Evolutionary conservation across 2,113 vertebrate genomes (phyloP).

Genomic region (Isichthys henryi): DNA sequence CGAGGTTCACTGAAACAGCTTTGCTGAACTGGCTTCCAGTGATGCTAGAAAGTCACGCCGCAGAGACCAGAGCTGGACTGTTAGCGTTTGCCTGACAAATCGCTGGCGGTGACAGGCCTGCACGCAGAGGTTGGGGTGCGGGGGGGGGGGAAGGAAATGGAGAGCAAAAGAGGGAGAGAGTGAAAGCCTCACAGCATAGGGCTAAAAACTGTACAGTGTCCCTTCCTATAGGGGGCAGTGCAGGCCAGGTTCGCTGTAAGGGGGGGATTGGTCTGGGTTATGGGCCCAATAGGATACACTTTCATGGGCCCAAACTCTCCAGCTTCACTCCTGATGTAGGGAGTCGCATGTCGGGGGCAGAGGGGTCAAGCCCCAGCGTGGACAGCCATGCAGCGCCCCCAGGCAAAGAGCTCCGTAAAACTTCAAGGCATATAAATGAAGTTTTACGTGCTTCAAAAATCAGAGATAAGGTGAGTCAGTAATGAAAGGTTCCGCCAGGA

Average conservation of each 20-base stretch:
- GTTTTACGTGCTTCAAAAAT: neutral
- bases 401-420: neutral
- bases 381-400: neutral
- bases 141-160: neutral
- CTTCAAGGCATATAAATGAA: neutral
- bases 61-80: neutral
- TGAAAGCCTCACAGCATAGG: neutral
- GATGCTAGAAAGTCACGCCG: neutral
- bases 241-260: neutral
- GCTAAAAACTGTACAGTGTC: neutral
- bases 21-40: neutral
- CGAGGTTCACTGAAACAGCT: neutral
- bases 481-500: neutral
- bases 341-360: neutral
- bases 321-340: neutral
- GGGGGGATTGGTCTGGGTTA: neutral
- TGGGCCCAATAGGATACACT: neutral
- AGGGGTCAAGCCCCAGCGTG: neutral
- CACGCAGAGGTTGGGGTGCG: neutral
- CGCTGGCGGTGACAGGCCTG: neutral
- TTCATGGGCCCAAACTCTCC: neutral
- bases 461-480: neutral
- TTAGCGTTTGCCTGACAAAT: neutral
- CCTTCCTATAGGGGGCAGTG: neutral
- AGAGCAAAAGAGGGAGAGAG: neutral